These are phyloP conservation scores for Euthynnus affinis DNA, from an alignment of 2,797 vertebrate genomes.

Conservation along the genomic window DNA sequence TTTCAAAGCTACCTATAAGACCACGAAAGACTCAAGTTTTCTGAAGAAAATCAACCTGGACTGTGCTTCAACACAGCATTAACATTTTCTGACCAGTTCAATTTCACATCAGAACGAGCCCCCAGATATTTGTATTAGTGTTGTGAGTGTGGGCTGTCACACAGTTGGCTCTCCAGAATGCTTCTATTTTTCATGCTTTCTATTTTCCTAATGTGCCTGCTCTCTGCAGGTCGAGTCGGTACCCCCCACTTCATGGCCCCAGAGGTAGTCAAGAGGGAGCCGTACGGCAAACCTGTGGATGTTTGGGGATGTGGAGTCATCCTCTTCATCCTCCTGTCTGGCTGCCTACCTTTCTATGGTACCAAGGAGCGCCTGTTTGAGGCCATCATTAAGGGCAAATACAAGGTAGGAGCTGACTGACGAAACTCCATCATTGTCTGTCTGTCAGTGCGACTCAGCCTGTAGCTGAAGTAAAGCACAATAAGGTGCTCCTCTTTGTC, in stretches of 20 bases:
- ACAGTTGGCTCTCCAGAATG: too few species aligned
- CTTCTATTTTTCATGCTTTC: neutral
- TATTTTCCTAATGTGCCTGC: too few species aligned
- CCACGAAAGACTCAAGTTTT: too few species aligned
- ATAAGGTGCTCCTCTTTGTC: neutral
- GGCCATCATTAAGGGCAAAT: constrained; percentile 98
- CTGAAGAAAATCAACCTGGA: too few species aligned
- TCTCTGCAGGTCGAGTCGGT: constrained; percentile 91
- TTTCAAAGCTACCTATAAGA: too few species aligned
- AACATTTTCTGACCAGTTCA: too few species aligned
- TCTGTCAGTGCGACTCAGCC: neutral
- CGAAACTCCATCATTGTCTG: neutral
- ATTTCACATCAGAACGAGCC: too few species aligned
- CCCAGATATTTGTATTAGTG: too few species aligned
- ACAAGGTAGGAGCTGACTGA: constrained; percentile 89
- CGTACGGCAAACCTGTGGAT: constrained; percentile 97
- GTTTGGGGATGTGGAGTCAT: constrained; percentile 99
- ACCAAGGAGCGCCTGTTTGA: constrained; percentile 98
- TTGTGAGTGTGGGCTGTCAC: too few species aligned
- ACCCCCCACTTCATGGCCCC: constrained; percentile 99
- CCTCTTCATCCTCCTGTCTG: constrained; percentile 97
- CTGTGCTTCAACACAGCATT: too few species aligned
- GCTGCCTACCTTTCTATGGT: constrained; percentile 98
- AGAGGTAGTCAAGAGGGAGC: constrained; percentile 98
- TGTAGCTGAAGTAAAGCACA: neutral